These are phyloP conservation scores for Nothoprocta pentlandii DNA, from an alignment of 2,113 vertebrate genomes.

Conservation along the genomic window DNA sequence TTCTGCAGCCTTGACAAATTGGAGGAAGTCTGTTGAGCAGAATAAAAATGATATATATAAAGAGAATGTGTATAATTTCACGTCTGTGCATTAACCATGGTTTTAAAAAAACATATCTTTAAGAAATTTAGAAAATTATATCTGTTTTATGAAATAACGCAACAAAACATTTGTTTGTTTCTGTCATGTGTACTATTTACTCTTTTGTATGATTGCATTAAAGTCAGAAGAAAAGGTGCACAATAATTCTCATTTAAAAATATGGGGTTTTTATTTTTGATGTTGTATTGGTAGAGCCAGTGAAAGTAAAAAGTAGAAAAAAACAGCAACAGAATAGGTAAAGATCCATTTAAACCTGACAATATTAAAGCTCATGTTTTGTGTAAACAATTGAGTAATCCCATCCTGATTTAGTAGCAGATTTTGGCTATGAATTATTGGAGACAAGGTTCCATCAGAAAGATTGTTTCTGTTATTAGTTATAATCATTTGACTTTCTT, in stretches of 20 bases:
- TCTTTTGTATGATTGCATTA: neutral
- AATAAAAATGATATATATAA: slow-evolving; percentile 24
- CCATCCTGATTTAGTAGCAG: neutral
- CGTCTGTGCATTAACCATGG: neutral
- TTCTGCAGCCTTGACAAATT: slow-evolving; percentile 21
- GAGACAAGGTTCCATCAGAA: neutral
- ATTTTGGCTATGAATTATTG: neutral
- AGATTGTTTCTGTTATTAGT: neutral
- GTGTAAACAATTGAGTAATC: neutral
- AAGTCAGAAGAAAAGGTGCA: neutral
- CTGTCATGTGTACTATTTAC: neutral
- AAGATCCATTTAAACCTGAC: neutral
- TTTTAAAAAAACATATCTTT: neutral
- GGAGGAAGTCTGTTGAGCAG: neutral
- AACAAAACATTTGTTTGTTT: neutral
- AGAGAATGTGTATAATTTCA: neutral
- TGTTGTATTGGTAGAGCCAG: neutral
- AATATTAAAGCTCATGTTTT: neutral
- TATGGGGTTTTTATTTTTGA: neutral
- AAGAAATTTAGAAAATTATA: neutral
- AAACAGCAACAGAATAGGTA: neutral
- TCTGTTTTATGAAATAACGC: neutral
- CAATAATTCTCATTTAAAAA: neutral
- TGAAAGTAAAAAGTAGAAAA: neutral
- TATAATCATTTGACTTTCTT: neutral